Evolutionary conservation across 2,888 invertebrate genomes (phyloP), one percentile per base, ranked within the genome.

Genomic region (Agrypnus murinus): DNA sequence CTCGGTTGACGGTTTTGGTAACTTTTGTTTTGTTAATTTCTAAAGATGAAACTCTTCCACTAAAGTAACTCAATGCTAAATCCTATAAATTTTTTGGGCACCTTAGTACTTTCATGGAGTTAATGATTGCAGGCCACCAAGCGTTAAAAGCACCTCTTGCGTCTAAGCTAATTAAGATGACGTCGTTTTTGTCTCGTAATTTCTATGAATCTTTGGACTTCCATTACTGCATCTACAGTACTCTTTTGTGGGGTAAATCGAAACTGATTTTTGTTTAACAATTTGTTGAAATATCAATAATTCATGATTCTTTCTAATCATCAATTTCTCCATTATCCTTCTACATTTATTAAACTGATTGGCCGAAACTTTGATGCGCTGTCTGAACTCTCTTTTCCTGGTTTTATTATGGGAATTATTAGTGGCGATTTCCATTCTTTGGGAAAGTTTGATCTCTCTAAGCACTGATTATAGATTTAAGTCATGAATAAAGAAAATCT

Each of bases 401-500:
- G 40, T 10, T 40, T 40, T 40, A 40, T 10, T 40, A 40, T 10
- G 4, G 40, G 40, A 7, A 40, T 40, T 40, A 9, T 10, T 10
- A 40, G 3, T 3, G 40, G 2, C n/a, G 10, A 10, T 40, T 40
- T 40, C 40, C 40, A 40, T 40, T 9, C n/a, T 4, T n/a, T 40
- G 4, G 40, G 40, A 40, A 40, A 40, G n/a, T n/a, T n/a, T 40
- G 40, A 40, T 10, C 40, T 40, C n/a, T 40, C n/a, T 9, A 40
- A 12, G 6, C 40, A 40, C n/a, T 40, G 40, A n/a, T 40, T 40
- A n/a, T 40, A 40, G n/a, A 40, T 40, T 40, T 40, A 9, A 9
- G 10, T 40, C 40, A 40, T 10, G 3, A 40, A 12, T 6, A n/a
- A 40, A 40, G 40, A 12, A 40, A 40, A 40, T 6, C 8, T 40